phyloP scores from a whole-genome alignment of 2,797 vertebrate species.

The Macroramphosus scolopax region DNA sequence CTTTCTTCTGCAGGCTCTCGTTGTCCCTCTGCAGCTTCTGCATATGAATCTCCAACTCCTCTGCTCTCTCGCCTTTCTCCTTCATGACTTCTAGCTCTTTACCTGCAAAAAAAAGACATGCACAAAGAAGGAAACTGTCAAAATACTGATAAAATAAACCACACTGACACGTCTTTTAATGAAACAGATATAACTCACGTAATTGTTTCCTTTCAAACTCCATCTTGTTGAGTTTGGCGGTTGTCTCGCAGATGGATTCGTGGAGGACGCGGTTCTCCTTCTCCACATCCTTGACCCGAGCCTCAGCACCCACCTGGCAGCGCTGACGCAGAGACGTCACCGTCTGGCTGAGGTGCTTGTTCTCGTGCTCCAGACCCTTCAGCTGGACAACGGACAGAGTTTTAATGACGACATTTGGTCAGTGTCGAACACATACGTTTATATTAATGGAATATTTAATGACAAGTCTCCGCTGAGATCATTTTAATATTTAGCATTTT shows the following conservation, averaged over 20 bases:
- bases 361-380: constrained; percentile 94
- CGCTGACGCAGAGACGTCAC: constrained; percentile 90
- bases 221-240: constrained; percentile 88
- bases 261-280: constrained; percentile 96
- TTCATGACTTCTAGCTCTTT: constrained; percentile 91
- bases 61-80: constrained; percentile 90
- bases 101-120: constrained; percentile 36
- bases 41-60: constrained; percentile 88
- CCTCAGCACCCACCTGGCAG: constrained; percentile 92
- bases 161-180: no score
- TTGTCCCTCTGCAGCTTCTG: constrained; percentile 90
- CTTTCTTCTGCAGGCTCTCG: constrained; percentile 90
- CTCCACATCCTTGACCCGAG: constrained; percentile 93
- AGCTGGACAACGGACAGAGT: constrained; percentile 71
- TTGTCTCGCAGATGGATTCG: constrained; percentile 94
- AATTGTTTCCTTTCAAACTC: constrained; percentile 96
- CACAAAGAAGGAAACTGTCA: no score
- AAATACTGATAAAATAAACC: no score
- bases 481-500: no score
- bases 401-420: not conserved
- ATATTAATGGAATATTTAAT: no score
- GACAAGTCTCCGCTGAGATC: no score
- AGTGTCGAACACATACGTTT: no score
- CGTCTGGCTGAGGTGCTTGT: constrained; percentile 90
- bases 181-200: constrained; percentile 53